Base-by-base conservation (phyloP, 2,113 vertebrate species). In the Anolis sagrei region DNA sequence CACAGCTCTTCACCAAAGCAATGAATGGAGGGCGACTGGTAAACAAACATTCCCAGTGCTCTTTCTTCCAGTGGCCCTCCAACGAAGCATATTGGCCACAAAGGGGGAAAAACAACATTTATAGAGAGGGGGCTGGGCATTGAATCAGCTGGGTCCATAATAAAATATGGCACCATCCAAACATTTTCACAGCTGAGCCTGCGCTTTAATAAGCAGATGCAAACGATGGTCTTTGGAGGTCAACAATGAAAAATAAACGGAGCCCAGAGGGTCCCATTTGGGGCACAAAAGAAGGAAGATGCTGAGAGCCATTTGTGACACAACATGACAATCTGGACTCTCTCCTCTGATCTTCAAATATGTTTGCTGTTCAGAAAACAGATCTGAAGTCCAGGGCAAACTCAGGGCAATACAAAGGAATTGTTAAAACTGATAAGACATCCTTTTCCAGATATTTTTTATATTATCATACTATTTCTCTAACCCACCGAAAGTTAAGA, bases 191-290 rank as follows among this genome's bases (percentile, higher is more conserved):
- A 96, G 96, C 95, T 94, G 93, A 96, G 89, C 91, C 94, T 68
- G 78, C 90, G 92, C 94, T 95, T 96, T 96, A 92, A 95, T 96
- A 96, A 95, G 96, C 94, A 96, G 93, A 96, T 89, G 93, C 93
- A 94, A 95, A 96, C 93, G 95, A 90, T 84, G 90, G 92, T 87
- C 90, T 87, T 92, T 58, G 62, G 92, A 93, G 93, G 95, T 93
- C 93, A 95, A 94, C 93, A 93, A 93, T 94, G 93, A 95, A 94
- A 94, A 95, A 93, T 73, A 95, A 94, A 95, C 89, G 23, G 85
- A 86, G 76, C 90, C 29, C 2, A 69, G 77, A 90, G 88, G 91
- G 93, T 19, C 90, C 89, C 90, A 83, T 89, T 92, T 84, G 88
- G 88, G 86, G 93, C 93, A 89, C 44, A 85, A 0, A 54, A 74